Conservation (phyloP, 2,888 invertebrate species). For the Ichneumoninae sp. region DNA sequence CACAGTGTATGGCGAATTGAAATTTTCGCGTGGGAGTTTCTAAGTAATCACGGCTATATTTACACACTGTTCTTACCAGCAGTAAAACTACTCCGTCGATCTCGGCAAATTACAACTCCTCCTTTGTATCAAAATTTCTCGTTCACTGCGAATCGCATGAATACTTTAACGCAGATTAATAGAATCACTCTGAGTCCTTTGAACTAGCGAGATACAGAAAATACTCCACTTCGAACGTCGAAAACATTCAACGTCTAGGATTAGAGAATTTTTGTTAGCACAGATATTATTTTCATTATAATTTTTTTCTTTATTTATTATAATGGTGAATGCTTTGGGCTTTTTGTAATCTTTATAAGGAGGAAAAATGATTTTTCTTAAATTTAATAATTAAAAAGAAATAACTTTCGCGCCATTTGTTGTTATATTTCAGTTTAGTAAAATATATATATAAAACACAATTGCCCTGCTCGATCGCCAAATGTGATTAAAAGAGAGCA, state of each 20-base stretch:
- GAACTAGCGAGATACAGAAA: constrained; percentile 1
- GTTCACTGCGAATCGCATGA: not conserved
- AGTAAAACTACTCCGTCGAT: not conserved
- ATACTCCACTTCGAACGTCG: not conserved
- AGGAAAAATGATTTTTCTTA: too few species aligned
- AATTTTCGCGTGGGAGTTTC: constrained; percentile 57
- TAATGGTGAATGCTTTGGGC: too few species aligned
- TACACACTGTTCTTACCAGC: constrained; percentile 46
- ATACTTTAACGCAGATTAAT: constrained; percentile 27
- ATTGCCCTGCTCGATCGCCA: not conserved
- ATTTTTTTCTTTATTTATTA: too few species aligned
- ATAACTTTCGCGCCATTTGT: too few species aligned
- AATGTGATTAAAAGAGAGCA: not conserved
- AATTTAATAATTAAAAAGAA: too few species aligned
- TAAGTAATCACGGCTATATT: constrained; percentile 60
- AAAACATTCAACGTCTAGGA: not conserved
- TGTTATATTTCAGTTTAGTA: not conserved
- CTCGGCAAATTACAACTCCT: constrained; percentile 12
- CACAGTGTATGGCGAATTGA: constrained; percentile 31
- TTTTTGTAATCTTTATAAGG: too few species aligned
- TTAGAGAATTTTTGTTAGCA: not conserved
- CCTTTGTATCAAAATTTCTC: not conserved
- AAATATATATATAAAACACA: not conserved
- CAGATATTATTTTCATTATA: not conserved
- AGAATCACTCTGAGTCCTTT: constrained; percentile 15